Percentiles rank a stretch among this genome's conserved stretches.
These are phyloP conservation scores for Melitaea athalia DNA, from an alignment of 2,888 invertebrate genomes.

Conservation along the genomic window DNA sequence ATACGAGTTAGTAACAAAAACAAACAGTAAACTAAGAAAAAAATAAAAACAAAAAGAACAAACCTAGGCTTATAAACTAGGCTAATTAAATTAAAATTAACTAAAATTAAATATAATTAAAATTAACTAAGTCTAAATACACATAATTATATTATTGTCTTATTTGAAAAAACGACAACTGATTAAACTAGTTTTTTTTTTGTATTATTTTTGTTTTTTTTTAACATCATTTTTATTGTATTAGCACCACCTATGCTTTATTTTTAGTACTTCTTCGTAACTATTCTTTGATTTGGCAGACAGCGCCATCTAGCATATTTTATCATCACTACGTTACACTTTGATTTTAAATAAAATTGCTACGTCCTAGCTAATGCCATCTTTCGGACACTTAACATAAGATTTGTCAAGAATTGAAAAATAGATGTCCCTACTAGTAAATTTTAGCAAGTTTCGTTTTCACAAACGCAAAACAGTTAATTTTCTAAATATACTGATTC, in stretches of 20 bases:
- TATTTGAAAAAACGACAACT: background rate
- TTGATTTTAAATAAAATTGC: background rate
- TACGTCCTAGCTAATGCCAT: background rate
- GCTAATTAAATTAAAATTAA: too few species aligned
- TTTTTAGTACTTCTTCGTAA: background rate
- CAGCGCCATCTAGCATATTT: background rate
- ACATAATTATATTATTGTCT: background rate
- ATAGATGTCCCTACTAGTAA: background rate
- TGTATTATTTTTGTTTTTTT: background rate
- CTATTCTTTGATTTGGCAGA: background rate
- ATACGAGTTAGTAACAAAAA: too few species aligned
- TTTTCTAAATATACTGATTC: too few species aligned
- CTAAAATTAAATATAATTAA: too few species aligned
- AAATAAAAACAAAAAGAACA: too few species aligned
- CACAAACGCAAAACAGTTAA: too few species aligned
- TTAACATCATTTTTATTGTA: background rate
- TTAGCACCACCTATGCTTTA: background rate
- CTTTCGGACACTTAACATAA: background rate
- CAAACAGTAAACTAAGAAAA: too few species aligned
- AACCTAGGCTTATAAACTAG: too few species aligned
- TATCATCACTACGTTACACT: background rate
- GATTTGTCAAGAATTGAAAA: background rate
- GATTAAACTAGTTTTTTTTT: background rate
- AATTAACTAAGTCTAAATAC: too few species aligned
- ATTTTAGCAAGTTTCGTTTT: background rate